A percentile compares a stretch with the other conserved stretches of the same genome.
Conservation (phyloP, 2,113 vertebrate species). For the Tenrec ecaudatus region DNA sequence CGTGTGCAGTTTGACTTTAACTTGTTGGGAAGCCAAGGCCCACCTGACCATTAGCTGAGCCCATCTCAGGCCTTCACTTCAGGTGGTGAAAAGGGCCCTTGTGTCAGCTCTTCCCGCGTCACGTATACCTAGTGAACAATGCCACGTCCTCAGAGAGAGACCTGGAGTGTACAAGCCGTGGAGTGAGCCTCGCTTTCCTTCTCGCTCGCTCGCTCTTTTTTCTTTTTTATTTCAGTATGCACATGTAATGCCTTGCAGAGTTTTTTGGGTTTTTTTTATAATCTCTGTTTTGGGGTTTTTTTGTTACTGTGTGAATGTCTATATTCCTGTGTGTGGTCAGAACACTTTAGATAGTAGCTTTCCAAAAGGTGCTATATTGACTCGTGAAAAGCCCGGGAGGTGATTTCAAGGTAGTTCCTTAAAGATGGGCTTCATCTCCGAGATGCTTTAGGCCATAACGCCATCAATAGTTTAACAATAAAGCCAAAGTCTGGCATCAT, state of each 20-base stretch:
- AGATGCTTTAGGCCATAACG: not conserved
- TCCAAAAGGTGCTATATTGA: constrained; percentile 13
- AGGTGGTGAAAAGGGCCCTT: not conserved
- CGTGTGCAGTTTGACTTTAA: not conserved
- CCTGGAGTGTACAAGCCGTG: not conserved
- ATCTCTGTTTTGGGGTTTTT: not conserved
- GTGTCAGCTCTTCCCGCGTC: not conserved
- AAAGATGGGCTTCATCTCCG: not conserved
- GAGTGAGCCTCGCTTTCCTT: not conserved
- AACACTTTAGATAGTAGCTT: constrained; percentile 32
- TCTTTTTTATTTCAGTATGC: not conserved
- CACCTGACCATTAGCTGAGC: not conserved
- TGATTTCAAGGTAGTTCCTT: constrained; percentile 50
- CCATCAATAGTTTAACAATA: constrained; percentile 14
- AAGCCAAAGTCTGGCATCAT: not conserved
- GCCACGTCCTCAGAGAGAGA: not conserved
- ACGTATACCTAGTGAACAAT: not conserved
- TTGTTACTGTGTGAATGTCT: not conserved
- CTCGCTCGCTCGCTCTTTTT: not conserved
- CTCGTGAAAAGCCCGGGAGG: constrained; percentile 20
- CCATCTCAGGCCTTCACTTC: not conserved
- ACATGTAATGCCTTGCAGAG: not conserved
- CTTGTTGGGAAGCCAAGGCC: not conserved
- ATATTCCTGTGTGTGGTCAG: not conserved
- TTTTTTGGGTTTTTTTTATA: not conserved